phyloP scores from a whole-genome alignment of 2,113 vertebrate genomes.

The Capricornis sumatraensis region DNA sequence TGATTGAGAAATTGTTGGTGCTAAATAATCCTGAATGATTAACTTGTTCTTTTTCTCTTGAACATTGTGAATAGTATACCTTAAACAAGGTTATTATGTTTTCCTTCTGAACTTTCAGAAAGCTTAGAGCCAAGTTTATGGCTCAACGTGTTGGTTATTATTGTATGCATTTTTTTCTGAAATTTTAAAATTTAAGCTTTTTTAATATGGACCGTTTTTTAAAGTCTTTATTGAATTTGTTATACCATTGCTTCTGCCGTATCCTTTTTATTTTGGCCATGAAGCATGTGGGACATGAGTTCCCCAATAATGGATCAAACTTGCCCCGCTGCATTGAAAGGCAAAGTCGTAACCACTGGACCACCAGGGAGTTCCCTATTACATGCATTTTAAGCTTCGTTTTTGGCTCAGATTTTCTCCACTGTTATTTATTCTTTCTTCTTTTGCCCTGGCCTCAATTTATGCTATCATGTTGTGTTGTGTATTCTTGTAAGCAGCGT shows the following conservation, averaged over 20 bases:
- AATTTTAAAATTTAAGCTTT: not conserved
- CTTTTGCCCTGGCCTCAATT: not conserved
- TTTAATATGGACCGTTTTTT: not conserved
- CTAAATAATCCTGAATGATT: not conserved
- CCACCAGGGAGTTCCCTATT: not conserved
- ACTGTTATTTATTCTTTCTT: not conserved
- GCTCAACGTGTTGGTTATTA: not conserved
- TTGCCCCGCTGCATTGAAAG: not conserved
- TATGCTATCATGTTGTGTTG: not conserved
- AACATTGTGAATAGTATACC: not conserved
- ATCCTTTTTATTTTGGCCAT: not conserved
- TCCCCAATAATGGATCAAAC: not conserved
- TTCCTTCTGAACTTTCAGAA: not conserved
- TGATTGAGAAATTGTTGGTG: not conserved
- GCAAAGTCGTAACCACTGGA: not conserved
- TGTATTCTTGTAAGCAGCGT: not conserved
- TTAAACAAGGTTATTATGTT: not conserved
- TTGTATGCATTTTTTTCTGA: not conserved
- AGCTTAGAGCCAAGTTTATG: not conserved
- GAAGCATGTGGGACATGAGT: not conserved
- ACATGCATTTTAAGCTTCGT: not conserved
- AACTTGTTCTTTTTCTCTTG: not conserved
- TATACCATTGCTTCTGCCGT: not conserved
- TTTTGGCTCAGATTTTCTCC: not conserved
- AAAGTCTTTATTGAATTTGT: not conserved